Evolutionary conservation across 2,797 vertebrate species (phyloP).

Genomic region (Sus cebifrons): DNA sequence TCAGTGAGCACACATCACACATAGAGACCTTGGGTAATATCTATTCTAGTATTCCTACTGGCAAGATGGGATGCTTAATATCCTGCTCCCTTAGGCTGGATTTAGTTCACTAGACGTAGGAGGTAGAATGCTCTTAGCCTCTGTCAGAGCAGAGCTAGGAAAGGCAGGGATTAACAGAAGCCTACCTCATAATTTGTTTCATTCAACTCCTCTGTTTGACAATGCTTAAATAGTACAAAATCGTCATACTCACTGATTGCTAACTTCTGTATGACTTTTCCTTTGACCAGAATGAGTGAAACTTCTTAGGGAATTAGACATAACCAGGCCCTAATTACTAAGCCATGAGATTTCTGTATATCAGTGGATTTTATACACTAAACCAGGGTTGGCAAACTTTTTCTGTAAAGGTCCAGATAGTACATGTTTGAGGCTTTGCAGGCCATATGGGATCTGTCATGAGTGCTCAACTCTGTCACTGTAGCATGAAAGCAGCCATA

Average conservation of each 20-base stretch:
- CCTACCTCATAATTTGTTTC: not conserved
- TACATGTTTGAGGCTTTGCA: conserved; percentile 44
- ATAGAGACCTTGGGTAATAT: not conserved
- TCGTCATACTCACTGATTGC: not conserved
- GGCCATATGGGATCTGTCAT: not conserved
- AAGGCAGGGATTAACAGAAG: not conserved
- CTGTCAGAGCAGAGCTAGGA: not conserved
- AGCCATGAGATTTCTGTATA: not conserved
- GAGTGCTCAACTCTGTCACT: conserved; percentile 36
- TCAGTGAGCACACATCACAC: not conserved
- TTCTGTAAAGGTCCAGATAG: conserved; percentile 38
- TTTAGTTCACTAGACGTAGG: not conserved
- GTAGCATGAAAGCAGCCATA: conserved; percentile 5
- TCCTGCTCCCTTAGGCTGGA: not conserved
- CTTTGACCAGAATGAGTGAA: not conserved
- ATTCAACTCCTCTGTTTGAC: conserved; percentile 2
- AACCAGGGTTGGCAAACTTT: not conserved
- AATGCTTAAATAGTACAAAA: conserved; percentile 2
- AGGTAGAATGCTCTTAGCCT: not conserved
- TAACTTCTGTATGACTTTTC: not conserved
- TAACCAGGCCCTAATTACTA: conserved; percentile 6
- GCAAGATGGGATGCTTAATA: not conserved
- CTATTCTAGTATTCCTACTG: not conserved
- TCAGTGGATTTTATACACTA: conserved; percentile 18
- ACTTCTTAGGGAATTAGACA: conserved; percentile 44